Evolutionary conservation across 2,888 invertebrate genomes (phyloP).

Genomic region (Tetramorium bicarinatum): DNA sequence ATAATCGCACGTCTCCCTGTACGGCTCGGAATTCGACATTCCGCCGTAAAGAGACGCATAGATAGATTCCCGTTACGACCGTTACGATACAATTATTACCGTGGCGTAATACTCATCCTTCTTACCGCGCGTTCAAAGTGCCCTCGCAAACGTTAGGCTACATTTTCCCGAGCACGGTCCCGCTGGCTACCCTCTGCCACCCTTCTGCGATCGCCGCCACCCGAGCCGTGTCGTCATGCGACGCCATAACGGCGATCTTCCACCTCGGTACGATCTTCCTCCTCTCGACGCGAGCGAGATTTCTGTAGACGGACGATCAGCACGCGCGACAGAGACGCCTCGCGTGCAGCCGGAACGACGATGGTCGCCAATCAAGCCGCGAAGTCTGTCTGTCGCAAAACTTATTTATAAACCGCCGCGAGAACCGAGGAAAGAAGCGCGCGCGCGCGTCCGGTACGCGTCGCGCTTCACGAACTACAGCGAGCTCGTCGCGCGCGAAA

Average conservation of each 20-base stretch:
- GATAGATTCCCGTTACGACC: no score
- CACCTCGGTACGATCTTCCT: not conserved
- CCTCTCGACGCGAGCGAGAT: not conserved
- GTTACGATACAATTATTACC: not conserved
- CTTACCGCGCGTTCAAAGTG: not conserved
- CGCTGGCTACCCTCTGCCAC: not conserved
- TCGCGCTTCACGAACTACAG: constrained; percentile 67
- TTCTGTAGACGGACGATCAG: not conserved
- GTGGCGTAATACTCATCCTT: not conserved
- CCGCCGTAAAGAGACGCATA: not conserved
- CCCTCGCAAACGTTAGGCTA: not conserved
- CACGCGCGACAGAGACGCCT: not conserved
- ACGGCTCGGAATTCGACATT: not conserved
- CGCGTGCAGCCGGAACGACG: not conserved
- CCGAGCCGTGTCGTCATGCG: not conserved
- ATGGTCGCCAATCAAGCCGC: constrained; percentile 31
- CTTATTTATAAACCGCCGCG: constrained; percentile 73
- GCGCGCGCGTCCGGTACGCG: constrained; percentile 46
- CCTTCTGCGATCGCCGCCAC: not conserved
- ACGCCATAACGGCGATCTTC: not conserved
- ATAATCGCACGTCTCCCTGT: not conserved
- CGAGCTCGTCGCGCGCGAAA: constrained; percentile 29
- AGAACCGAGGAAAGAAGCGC: constrained; percentile 58
- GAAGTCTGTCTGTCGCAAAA: constrained; percentile 62
- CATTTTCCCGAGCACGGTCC: not conserved